These are phyloP conservation scores for Erithacus rubecula DNA, from an alignment of 2,797 vertebrate genomes.

Conservation along the genomic window DNA sequence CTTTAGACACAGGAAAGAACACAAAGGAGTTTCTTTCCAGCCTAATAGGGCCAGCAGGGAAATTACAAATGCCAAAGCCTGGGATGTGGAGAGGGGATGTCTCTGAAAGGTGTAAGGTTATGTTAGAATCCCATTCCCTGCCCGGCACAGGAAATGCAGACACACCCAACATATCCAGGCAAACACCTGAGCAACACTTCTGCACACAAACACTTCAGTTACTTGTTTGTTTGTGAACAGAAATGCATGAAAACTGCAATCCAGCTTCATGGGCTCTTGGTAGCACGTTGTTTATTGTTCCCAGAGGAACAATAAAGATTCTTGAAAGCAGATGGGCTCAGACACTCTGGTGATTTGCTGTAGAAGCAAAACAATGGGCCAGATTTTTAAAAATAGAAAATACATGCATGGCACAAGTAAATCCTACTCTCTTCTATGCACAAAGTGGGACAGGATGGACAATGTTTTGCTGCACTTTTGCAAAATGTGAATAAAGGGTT, in stretches of 20 bases:
- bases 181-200: accelerated
- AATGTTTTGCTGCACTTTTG: background rate
- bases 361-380: slow-evolving; percentile 34
- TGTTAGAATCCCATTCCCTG: background rate
- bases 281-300: slow-evolving; percentile 47
- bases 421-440: background rate
- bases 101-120: background rate
- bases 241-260: slow-evolving; percentile 13
- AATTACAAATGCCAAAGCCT: background rate
- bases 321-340: slow-evolving; percentile 55
- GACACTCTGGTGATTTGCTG: background rate
- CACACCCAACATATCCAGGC: background rate
- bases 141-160: background rate
- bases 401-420: background rate
- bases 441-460: background rate
- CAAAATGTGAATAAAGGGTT: background rate
- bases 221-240: background rate
- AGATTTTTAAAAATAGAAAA: slow-evolving; percentile 51
- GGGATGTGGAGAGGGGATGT: background rate
- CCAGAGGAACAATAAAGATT: slow-evolving; percentile 28
- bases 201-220: background rate
- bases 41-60: background rate
- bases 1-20: background rate
- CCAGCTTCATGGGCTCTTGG: slow-evolving; percentile 14
- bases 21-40: background rate